Conservation (phyloP, 2,113 vertebrate species). For the Chlorodrepanis virens region DNA sequence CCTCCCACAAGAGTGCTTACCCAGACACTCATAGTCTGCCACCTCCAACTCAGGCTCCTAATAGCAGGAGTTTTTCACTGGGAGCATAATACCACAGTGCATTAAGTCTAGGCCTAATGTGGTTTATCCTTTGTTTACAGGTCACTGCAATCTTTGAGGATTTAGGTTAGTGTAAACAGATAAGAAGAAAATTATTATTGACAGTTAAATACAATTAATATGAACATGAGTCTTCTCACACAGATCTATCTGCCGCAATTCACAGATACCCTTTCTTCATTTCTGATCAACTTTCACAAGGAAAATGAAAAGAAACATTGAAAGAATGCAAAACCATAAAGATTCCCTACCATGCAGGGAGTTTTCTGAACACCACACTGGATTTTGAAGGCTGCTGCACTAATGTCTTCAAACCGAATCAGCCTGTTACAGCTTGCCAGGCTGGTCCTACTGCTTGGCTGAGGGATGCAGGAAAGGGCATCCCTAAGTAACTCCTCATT, state of each 20-base stretch:
- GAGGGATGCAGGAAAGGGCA: slow-evolving; percentile 66
- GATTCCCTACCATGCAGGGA: slow-evolving; percentile 81
- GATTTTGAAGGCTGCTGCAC: slow-evolving; percentile 86
- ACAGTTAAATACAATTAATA: background rate
- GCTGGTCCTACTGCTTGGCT: slow-evolving; percentile 45
- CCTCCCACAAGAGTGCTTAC: background rate
- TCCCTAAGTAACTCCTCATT: slow-evolving; percentile 72
- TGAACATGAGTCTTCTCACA: background rate
- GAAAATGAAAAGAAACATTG: background rate
- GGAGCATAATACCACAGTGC: background rate
- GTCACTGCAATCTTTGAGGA: slow-evolving; percentile 6
- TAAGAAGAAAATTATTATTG: slow-evolving; percentile 1
- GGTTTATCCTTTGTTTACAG: slow-evolving; percentile 44
- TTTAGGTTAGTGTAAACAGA: slow-evolving; percentile 12
- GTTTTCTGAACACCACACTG: slow-evolving; percentile 84
- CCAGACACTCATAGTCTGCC: background rate
- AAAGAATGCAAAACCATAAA: background rate
- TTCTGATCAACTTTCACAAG: background rate
- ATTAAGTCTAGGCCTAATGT: slow-evolving; percentile 1
- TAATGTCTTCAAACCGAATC: slow-evolving; percentile 88
- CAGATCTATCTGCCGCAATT: background rate
- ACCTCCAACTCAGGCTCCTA: background rate
- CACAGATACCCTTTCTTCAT: background rate
- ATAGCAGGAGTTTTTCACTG: background rate
- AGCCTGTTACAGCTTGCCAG: slow-evolving; percentile 58